Evolutionary conservation across 2,797 vertebrate genomes (phyloP).

Genomic region (Sphenopsis melanotis): DNA sequence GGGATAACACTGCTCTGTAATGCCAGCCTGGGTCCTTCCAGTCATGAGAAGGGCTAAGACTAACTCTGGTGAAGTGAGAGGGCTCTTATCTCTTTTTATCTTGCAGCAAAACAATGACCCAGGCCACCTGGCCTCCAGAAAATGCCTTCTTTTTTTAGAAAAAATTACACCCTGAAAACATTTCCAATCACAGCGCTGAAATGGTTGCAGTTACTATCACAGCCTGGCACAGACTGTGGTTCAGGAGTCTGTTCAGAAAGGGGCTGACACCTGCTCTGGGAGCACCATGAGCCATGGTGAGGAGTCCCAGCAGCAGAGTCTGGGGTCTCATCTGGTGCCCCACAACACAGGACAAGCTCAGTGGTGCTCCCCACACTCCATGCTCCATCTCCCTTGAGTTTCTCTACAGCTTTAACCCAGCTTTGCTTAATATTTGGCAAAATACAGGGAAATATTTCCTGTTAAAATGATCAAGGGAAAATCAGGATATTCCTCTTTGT

Average conservation of each 20-base stretch:
- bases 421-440: neutral
- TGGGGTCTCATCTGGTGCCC: neutral
- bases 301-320: neutral
- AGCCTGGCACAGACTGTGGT: neutral
- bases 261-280: neutral
- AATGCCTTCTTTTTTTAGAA: neutral
- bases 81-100: neutral
- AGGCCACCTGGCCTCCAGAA: neutral
- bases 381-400: neutral
- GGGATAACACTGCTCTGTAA: neutral
- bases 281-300: neutral
- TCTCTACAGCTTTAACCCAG: neutral
- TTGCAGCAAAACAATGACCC: slow-evolving; percentile 1
- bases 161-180: neutral
- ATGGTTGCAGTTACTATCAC: neutral
- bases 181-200: neutral
- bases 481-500: neutral
- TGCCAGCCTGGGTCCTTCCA: neutral
- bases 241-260: neutral
- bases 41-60: neutral
- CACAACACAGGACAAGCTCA: neutral
- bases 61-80: neutral
- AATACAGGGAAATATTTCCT: neutral
- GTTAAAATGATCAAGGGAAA: neutral
- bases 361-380: neutral